Evolutionary conservation across 2,888 invertebrate species (phyloP).

Genomic region (Cloeon dipterum): DNA sequence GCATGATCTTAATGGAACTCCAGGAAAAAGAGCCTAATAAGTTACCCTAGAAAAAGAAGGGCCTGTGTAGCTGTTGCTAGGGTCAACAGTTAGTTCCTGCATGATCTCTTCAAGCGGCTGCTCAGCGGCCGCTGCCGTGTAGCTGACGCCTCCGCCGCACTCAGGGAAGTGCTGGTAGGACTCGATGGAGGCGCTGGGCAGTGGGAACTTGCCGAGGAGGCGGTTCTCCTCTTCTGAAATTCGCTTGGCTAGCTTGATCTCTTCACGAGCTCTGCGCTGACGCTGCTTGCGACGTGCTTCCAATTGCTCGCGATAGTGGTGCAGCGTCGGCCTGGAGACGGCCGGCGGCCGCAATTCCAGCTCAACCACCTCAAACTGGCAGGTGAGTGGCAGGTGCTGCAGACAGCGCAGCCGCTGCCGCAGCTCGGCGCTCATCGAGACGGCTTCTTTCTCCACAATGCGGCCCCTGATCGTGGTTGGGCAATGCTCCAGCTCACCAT

Average conservation of each 20-base stretch:
- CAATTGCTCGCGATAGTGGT: constrained; percentile 52
- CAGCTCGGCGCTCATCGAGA: constrained; percentile 64
- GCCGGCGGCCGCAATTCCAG: constrained; percentile 51
- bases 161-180: constrained; percentile 33
- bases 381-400: constrained; percentile 72
- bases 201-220: constrained; percentile 39
- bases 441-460: constrained; percentile 69
- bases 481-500: constrained; percentile 56
- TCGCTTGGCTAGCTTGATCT: constrained; percentile 54
- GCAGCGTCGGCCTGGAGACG: constrained; percentile 41
- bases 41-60: background rate
- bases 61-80: background rate
- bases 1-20: too few relatives aligned
- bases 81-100: background rate
- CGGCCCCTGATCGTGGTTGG: constrained; percentile 50
- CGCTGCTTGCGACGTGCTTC: constrained; percentile 43
- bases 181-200: constrained; percentile 36
- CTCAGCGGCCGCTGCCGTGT: too few relatives aligned
- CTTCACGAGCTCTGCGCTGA: constrained; percentile 48
- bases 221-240: constrained; percentile 47
- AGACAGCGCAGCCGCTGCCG: constrained; percentile 50
- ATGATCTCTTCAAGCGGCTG: background rate
- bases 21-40: too few relatives aligned
- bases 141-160: constrained; percentile 13
- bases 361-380: constrained; percentile 78